Percentiles rank a stretch among this genome's conserved stretches.
These are phyloP conservation scores for Chlamydotis undulata DNA, from an alignment of 2,113 vertebrate genomes.

Conservation along the genomic window DNA sequence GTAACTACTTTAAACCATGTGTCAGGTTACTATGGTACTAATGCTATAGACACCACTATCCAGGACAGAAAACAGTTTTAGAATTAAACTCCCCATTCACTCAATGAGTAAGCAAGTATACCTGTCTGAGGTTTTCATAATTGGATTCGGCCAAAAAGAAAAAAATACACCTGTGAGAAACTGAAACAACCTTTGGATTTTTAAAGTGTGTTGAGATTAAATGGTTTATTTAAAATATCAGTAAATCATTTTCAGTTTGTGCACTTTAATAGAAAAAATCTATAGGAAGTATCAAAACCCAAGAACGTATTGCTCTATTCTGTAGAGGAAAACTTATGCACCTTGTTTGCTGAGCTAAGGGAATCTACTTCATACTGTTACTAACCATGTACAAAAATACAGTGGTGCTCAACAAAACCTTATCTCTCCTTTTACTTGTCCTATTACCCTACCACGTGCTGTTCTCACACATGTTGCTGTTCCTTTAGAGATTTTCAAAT, in stretches of 20 bases:
- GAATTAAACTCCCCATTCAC: background rate
- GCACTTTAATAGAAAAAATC: background rate
- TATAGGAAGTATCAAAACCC: background rate
- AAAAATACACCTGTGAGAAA: background rate
- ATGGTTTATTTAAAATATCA: background rate
- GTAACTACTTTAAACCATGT: background rate
- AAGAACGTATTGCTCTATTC: background rate
- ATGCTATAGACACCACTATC: background rate
- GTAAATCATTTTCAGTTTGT: background rate
- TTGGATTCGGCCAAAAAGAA: background rate
- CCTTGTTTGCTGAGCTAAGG: background rate
- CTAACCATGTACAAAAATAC: background rate
- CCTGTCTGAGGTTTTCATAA: background rate
- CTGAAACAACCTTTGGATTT: background rate
- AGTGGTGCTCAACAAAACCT: background rate
- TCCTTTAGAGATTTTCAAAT: background rate
- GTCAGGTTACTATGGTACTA: background rate
- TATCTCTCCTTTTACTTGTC: background rate
- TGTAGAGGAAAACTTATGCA: background rate
- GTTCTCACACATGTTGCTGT: background rate
- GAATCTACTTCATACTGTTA: background rate
- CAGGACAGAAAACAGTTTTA: background rate
- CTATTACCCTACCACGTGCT: background rate
- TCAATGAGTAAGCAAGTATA: background rate
- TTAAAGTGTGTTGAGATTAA: background rate